Evolutionary conservation across 1,140 invertebrate genomes (phyloP), one percentile per base, ranked within the genome.

Genomic region (Dinoponera quadriceps): DNA sequence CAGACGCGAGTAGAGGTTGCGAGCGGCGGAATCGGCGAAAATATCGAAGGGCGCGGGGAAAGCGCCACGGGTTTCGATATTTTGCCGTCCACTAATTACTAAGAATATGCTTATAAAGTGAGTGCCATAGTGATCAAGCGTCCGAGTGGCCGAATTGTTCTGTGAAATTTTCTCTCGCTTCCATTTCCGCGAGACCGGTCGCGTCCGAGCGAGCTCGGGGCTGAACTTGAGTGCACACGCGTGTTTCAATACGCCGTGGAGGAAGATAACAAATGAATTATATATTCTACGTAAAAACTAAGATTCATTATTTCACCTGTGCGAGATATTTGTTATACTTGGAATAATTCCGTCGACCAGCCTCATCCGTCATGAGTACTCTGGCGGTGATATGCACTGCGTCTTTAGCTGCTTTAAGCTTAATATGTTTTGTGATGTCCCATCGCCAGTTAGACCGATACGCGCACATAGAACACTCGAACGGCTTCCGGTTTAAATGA

Each of bases 341-440:
- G 89, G 97, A 97, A 93, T 98, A 98, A 93, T 99, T 98, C 80
- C 97, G 95, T 83, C 97, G 95, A 11, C 98, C 98, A 55, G 98
- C 98, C 94, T 98, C 98, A 92, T 98, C 97, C 65, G 98, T 98
- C 95, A 98, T 97, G 82, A 98, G 94, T 66, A 98, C 97, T 93
- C 97, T 97, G 55, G 97, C 96, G 72, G 95, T 95, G 87, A 96
- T 95, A 92, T 98, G 97, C 54, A 96, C 96, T 73, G 96, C 95
- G 94, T 98, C 98, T 75, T 97, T 95, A 18, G 96, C 96, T 18
- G 97, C 96, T 95, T 98, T 98, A 88, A 98, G 94, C 91, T 97
- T 97, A 77, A 99, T 99, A 93, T 99, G 98, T 94, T 99, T 99
- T 57, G 98, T 98, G 81, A 99, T 98, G 94, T 98, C 98, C 98